Evolutionary conservation across 2,113 vertebrate genomes (phyloP), one percentile per base, ranked within the genome.

Genomic region (Heterocephalus glaber): DNA sequence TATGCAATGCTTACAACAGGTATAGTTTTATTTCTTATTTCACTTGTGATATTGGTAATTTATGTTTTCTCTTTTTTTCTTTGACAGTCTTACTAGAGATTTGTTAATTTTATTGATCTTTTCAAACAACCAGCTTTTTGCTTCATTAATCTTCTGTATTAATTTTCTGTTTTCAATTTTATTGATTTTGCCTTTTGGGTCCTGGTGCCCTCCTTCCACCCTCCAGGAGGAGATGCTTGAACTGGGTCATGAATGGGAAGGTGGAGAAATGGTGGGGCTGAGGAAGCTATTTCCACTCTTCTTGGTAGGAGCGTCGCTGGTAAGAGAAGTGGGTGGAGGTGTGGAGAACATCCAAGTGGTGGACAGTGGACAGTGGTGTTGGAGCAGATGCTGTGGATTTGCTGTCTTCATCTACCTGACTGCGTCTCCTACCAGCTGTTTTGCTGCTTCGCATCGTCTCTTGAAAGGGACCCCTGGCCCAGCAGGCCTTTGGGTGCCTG

Each of bases 81-180:
- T 30, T 85, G 11, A 7, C 17, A 38, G 41, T 76, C 56, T 52
- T 76, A 41, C 20, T 33, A 30, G 10, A 61, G 20, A 19, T 84
- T 70, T 80, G 52, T 84, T 33, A 35, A 14, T 92, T 96, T 82
- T 77, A 68, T 47, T 44, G 2, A 74, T 76, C 28, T 95, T 90
- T 90, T 60, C 63, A 93, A 85, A 94, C 66, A 88, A n/a, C 8
- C 28, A 76, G 33, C 5, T 82, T 95, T 91, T 76, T 47, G 28
- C 58, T 88, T 93, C 68, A 61, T 41, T 33, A 22, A 63, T 76
- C 70, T 77, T 87, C 47, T 85, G 17, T 63, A 65, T 56, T 85
- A 44, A 41, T 47, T 52, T 93, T 61, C 79, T 47, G 9, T 95
- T 88, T 94, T 83, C 52, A 24, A 17, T 85, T 52, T 49, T 70